Evolutionary conservation across 2,797 vertebrate genomes (phyloP).

Genomic region (Acestrorhynchus altus): DNA sequence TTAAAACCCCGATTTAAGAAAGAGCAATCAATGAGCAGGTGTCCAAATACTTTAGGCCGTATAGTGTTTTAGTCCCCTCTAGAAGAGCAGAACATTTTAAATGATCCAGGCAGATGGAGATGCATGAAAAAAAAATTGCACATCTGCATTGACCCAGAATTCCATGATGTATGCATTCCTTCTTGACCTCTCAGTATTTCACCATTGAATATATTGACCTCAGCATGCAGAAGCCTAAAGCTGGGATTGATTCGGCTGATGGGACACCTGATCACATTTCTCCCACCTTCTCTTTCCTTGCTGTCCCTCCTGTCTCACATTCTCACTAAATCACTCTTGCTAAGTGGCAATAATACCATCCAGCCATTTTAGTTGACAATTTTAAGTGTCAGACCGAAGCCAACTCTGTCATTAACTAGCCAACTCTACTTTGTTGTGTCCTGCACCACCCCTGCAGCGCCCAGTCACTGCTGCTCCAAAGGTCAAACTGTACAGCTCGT

Average conservation of each 20-base stretch:
- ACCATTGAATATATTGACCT: slow-evolving; percentile 2
- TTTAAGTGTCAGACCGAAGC: slow-evolving; percentile 19
- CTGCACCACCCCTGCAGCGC: background rate
- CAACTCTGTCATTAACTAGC: slow-evolving; percentile 33
- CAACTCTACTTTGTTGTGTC: background rate
- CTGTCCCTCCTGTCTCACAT: background rate
- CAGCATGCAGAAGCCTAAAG: background rate
- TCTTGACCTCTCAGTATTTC: background rate
- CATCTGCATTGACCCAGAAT: no score
- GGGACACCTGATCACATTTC: slow-evolving; percentile 8
- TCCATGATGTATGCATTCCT: no score
- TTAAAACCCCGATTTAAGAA: no score
- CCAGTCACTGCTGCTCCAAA: slow-evolving; percentile 34
- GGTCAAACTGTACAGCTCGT: slow-evolving; percentile 27
- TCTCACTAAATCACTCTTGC: slow-evolving; percentile 24
- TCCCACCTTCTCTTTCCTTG: background rate
- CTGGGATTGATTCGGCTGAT: slow-evolving; percentile 32
- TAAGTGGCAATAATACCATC: slow-evolving; percentile 31
- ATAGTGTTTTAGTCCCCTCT: no score
- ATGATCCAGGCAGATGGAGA: no score
- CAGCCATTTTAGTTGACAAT: slow-evolving; percentile 13
- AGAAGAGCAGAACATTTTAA: no score
- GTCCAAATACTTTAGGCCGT: no score
- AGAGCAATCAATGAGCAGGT: no score
- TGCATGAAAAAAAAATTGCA: no score